These are phyloP conservation scores for Hartigia nigra DNA, from an alignment of 2,888 invertebrate species.

Conservation along the genomic window DNA sequence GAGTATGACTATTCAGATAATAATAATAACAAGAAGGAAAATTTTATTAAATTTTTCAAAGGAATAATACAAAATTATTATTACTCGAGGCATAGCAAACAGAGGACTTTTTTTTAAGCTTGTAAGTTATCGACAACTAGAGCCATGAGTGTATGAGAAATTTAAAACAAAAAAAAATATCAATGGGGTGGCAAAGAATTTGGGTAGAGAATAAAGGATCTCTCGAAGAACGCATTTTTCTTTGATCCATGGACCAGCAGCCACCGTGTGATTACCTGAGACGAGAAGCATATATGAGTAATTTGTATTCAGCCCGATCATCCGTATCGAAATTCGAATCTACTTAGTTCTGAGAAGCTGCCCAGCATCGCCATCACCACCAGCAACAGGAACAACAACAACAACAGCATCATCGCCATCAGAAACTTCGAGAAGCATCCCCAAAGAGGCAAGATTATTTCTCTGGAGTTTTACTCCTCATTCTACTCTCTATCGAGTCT, in stretches of 20 bases:
- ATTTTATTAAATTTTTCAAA: background rate
- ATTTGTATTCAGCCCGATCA: conserved; percentile 67
- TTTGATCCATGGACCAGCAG: conserved; percentile 57
- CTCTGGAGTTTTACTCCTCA: conserved; percentile 20
- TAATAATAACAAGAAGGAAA: background rate
- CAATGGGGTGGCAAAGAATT: conserved; percentile 6
- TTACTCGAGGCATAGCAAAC: background rate
- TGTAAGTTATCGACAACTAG: background rate
- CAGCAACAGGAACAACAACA: conserved; percentile 16
- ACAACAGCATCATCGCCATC: background rate
- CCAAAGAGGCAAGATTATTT: conserved; percentile 1
- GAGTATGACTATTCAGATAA: background rate
- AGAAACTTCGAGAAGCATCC: conserved; percentile 3
- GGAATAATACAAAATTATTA: background rate
- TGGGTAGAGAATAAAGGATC: conserved; percentile 36
- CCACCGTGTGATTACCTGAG: conserved; percentile 65
- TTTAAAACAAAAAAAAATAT: conserved; percentile 16
- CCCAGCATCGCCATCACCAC: conserved; percentile 17
- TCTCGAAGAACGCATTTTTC: conserved; percentile 54
- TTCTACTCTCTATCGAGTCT: conserved; percentile 23
- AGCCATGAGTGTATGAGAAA: background rate
- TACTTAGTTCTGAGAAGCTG: conserved; percentile 66
- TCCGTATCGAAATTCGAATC: conserved; percentile 67
- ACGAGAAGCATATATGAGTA: conserved; percentile 64
- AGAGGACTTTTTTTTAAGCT: background rate